Conservation (phyloP, 2,113 vertebrate genomes). For the Glaucidium brasilianum region DNA sequence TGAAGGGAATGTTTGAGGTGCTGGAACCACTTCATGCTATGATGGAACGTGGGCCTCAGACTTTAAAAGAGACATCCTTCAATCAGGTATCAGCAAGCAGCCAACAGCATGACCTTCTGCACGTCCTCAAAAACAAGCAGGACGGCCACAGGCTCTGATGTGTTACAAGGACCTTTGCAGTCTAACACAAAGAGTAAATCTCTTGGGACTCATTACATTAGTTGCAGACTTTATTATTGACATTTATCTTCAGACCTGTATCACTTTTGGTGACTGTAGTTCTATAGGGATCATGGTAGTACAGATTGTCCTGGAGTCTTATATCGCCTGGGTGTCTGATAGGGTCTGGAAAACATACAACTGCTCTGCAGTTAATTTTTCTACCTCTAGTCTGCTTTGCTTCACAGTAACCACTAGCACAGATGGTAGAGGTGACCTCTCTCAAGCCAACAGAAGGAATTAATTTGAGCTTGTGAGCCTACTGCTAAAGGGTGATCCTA, state of each 20-base stretch:
- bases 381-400: neutral
- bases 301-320: neutral
- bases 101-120: neutral
- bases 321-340: neutral
- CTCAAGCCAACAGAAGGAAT: neutral
- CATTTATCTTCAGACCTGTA: neutral
- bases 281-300: neutral
- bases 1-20: slow-evolving; percentile 99
- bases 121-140: neutral
- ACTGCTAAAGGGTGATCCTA: neutral
- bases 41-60: slow-evolving; percentile 98
- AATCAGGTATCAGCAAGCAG: slow-evolving; percentile 83
- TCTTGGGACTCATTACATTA: neutral
- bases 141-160: neutral
- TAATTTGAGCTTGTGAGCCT: neutral
- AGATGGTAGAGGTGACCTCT: neutral
- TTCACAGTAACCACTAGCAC: neutral
- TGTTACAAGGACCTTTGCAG: neutral
- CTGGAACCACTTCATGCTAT: slow-evolving; percentile 96
- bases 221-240: neutral
- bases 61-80: slow-evolving; percentile 97
- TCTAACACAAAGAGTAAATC: neutral
- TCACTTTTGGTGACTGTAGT: neutral
- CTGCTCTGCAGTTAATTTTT: neutral
- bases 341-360: neutral